These are phyloP conservation scores for Oconnorella tubifera DNA, from an alignment of 2,888 invertebrate species.

Conservation along the genomic window DNA sequence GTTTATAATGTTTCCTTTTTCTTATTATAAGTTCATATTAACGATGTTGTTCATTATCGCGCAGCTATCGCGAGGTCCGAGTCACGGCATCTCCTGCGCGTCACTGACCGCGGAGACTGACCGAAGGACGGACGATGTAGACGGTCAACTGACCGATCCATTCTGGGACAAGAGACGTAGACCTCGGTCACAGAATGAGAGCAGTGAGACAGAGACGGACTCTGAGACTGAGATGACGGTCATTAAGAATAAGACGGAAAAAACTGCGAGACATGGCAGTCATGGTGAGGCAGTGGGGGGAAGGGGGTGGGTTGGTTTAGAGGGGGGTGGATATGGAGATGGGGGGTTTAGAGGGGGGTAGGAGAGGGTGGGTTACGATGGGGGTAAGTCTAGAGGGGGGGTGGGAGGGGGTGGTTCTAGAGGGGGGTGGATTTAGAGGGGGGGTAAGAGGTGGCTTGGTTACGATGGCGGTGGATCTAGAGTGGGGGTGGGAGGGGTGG, in stretches of 20 bases:
- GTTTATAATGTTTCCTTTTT: background rate
- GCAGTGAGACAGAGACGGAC: slow-evolving; percentile 53
- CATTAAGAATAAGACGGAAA: slow-evolving; percentile 39
- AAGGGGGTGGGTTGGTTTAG: background rate
- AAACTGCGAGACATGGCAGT: slow-evolving; percentile 43
- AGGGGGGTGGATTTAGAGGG: no score
- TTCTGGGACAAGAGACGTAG: slow-evolving; percentile 43
- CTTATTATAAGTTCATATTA: background rate
- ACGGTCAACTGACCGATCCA: slow-evolving; percentile 49
- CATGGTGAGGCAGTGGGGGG: slow-evolving; percentile 51
- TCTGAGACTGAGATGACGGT: slow-evolving; percentile 54
- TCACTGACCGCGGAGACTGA: slow-evolving; percentile 18
- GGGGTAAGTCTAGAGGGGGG: no score
- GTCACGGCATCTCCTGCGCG: slow-evolving; percentile 47
- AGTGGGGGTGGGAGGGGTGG: no score
- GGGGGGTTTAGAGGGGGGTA: no score
- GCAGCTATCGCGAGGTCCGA: slow-evolving; percentile 46
- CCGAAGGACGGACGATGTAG: slow-evolving; percentile 43
- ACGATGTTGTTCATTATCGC: slow-evolving; percentile 2
- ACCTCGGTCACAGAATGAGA: slow-evolving; percentile 43
- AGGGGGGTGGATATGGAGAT: no score
- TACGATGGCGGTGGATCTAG: no score
- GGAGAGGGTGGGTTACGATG: no score
- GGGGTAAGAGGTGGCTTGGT: no score
- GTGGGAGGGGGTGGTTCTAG: no score